Evolutionary conservation across 2,113 vertebrate genomes (phyloP).

Genomic region (human (Homo sapiens)): DNA sequence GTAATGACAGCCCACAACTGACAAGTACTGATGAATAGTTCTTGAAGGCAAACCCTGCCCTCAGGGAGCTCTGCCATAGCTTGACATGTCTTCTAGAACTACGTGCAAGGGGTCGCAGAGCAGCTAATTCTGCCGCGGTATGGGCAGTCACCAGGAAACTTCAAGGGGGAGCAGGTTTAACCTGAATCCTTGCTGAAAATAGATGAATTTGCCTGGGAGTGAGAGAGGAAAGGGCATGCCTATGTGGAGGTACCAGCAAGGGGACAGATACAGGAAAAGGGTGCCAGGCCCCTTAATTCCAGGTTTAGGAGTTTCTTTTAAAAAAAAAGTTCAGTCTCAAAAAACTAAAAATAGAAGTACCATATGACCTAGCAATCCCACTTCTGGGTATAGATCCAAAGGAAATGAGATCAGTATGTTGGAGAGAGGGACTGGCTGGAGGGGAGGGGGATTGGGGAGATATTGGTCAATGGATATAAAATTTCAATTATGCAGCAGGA

Average conservation of each 20-base stretch:
- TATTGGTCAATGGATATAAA: background rate
- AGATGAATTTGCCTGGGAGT: background rate
- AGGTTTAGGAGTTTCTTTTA: background rate
- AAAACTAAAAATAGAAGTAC: background rate
- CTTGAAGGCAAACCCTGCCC: background rate
- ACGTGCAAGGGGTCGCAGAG: background rate
- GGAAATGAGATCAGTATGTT: background rate
- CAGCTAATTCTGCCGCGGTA: background rate
- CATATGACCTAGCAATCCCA: background rate
- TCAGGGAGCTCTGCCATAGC: background rate
- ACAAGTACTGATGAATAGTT: background rate
- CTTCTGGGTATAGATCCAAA: background rate
- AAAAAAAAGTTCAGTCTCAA: background rate
- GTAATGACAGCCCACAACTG: background rate
- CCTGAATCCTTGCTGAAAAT: background rate
- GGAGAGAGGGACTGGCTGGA: background rate
- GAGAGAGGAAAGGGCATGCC: background rate
- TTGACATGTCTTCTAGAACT: background rate
- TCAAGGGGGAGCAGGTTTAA: background rate
- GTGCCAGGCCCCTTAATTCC: background rate
- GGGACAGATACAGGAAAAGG: background rate
- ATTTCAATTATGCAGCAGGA: background rate
- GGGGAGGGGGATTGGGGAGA: background rate
- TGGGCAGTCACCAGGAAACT: background rate
- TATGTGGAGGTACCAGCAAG: background rate